A percentile compares a stretch with the other conserved stretches of the same genome.
Conservation (phyloP, 2,113 vertebrate species). For the Ailurus styani region DNA sequence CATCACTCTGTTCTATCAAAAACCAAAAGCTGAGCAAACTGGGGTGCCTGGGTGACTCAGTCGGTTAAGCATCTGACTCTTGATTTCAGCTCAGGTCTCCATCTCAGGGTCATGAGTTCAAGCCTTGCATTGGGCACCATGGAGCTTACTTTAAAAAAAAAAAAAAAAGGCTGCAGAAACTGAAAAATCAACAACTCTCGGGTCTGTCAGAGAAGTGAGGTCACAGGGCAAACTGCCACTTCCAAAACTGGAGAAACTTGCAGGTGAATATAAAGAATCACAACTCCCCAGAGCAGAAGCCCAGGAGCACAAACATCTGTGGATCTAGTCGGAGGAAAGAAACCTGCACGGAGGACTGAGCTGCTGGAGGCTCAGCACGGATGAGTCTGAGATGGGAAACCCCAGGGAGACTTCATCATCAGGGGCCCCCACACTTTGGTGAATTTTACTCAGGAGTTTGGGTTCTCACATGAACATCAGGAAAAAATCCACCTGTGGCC, state of each 20-base stretch:
- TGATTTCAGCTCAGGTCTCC: not conserved
- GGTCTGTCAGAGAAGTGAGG: not conserved
- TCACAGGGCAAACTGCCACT: not conserved
- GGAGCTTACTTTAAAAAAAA: not conserved
- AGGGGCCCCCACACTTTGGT: not conserved
- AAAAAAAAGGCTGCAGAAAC: not conserved
- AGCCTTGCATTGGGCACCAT: not conserved
- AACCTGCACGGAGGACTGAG: not conserved
- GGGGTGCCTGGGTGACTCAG: not conserved
- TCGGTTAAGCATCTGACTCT: not conserved
- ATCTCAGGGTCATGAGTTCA: not conserved
- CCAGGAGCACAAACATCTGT: not conserved
- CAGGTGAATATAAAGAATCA: not conserved
- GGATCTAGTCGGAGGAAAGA: not conserved
- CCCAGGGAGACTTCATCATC: not conserved
- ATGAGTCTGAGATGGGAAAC: not conserved
- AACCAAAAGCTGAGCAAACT: too few relatives aligned
- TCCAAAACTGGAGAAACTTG: not conserved
- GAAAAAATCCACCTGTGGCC: not conserved
- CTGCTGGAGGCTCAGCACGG: not conserved
- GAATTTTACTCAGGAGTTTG: not conserved
- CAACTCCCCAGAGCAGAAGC: not conserved
- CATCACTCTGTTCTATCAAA: too few relatives aligned
- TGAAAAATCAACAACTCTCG: not conserved
- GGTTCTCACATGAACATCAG: not conserved